A percentile compares a stretch with the other conserved stretches of the same genome.
phyloP scores from a whole-genome alignment of 1,140 invertebrate genomes.

The Papilio glaucus region DNA sequence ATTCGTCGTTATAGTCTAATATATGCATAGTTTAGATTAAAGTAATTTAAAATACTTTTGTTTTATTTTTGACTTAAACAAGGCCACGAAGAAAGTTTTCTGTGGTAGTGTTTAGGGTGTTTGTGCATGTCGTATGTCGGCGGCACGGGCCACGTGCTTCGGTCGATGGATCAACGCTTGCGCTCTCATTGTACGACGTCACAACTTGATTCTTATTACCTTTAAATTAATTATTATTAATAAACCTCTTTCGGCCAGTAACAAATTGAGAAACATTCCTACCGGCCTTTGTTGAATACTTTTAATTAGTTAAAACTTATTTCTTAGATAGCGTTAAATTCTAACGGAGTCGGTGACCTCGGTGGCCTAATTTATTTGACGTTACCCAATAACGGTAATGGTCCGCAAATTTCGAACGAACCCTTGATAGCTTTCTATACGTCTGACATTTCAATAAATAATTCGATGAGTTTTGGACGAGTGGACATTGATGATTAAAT shows the following conservation, averaged over 20 bases:
- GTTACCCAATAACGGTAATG: constrained; percentile 25
- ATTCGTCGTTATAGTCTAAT: background rate
- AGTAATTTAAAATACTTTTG: background rate
- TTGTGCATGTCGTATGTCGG: constrained; percentile 58
- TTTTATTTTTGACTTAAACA: too few relatives aligned
- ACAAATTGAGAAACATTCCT: background rate
- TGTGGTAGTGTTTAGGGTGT: constrained; percentile 53
- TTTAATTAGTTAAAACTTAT: constrained; percentile 6
- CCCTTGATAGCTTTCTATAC: background rate
- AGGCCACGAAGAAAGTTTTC: background rate
- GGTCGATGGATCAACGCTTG: constrained; percentile 74
- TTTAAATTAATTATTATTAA: constrained; percentile 8
- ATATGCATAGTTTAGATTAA: background rate
- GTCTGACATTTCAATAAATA: background rate
- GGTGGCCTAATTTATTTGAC: constrained; percentile 13
- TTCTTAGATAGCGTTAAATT: background rate
- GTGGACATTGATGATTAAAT: background rate
- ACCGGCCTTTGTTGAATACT: background rate
- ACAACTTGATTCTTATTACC: constrained; percentile 34
- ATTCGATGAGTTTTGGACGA: background rate
- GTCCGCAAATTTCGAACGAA: constrained; percentile 12
- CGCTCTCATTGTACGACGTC: constrained; percentile 59
- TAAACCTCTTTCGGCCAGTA: background rate
- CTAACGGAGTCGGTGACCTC: constrained; percentile 17
- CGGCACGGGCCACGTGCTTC: constrained; percentile 66